Base-by-base conservation (phyloP, 2,888 invertebrate species). In the Cyclophora albipunctata region DNA sequence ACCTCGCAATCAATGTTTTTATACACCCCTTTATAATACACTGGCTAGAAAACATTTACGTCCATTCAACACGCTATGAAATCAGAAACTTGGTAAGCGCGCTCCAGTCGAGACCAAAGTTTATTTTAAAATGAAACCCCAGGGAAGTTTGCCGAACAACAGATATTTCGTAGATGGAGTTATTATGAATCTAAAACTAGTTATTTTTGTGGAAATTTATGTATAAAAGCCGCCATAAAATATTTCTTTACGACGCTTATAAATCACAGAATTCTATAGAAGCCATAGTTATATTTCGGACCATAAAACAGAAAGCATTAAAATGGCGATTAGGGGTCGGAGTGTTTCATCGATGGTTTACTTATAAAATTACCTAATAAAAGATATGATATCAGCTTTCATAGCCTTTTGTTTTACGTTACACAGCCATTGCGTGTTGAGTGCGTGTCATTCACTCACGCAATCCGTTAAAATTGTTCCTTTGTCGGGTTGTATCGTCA, bases 1-100 rank as follows among this genome's bases (percentile, higher is more conserved):
- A 70, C 59, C 62, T 64, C 59, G 78, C 75, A 81, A 81, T 81
- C 75, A 75, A 84, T 81, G 77, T 74, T 62, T 60, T 63, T 57
- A 63, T 62, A 68, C 75, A 73, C 72, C 77, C 78, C 69, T 78
- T 73, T 74, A 66, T 66, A 58, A 55, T 46, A 47, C 59, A 55
- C 54, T 59, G 20, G 20, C 20, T 20, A 20, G 20, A 20, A 20
- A 54, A 43, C n/a, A 54, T 50, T 53, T 53, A 54, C 52, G 52
- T 42, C 44, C 42, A 54, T 49, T 45, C 20, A 20, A 54, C 52
- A 58, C 54, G 56, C 53, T 50, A 55, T 45, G 42, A 46, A 48
- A 43, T 37, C 47, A 33, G 33, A 48, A 46, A 45, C 42, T 40
- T 5, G 4, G 37, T 37, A 2, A 37, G 4, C 37, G 4, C 4